These are phyloP conservation scores for Leuctra nigra DNA, from an alignment of 2,888 invertebrate species.

Conservation along the genomic window DNA sequence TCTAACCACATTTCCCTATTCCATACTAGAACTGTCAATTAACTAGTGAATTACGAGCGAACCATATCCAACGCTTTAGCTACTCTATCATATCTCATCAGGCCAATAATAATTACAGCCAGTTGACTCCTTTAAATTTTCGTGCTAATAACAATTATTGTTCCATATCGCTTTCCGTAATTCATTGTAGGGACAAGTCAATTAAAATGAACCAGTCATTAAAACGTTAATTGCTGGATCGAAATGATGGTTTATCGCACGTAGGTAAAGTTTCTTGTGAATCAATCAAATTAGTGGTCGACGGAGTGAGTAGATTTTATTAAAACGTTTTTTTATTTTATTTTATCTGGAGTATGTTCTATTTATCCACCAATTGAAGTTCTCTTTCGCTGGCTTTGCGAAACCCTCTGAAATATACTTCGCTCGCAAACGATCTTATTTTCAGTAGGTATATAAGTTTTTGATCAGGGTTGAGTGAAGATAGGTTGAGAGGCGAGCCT, in stretches of 20 bases:
- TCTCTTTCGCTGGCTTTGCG: constrained; percentile 5
- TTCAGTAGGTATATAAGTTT: constrained; percentile 18
- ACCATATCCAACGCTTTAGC: background rate
- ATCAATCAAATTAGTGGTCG: no score
- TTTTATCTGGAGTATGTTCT: background rate
- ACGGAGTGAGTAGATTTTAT: background rate
- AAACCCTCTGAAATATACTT: constrained; percentile 17
- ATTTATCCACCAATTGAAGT: constrained; percentile 13
- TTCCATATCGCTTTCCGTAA: constrained; percentile 1
- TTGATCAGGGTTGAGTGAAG: constrained; percentile 7
- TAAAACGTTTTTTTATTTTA: background rate
- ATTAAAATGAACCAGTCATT: background rate
- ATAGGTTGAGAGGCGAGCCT: background rate
- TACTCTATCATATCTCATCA: constrained; percentile 7
- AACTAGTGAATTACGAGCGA: constrained; percentile 10
- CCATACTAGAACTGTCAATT: constrained; percentile 17
- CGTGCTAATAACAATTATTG: constrained; percentile 12
- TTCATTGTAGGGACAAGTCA: background rate
- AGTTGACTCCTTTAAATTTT: background rate
- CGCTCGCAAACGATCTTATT: constrained; percentile 16
- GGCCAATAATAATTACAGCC: constrained; percentile 12
- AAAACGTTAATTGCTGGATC: no score
- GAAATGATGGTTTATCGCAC: no score
- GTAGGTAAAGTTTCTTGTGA: no score
- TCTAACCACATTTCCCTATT: constrained; percentile 1